Base-by-base conservation (phyloP, 2,113 vertebrate genomes). In the Macaca nemestrina region DNA sequence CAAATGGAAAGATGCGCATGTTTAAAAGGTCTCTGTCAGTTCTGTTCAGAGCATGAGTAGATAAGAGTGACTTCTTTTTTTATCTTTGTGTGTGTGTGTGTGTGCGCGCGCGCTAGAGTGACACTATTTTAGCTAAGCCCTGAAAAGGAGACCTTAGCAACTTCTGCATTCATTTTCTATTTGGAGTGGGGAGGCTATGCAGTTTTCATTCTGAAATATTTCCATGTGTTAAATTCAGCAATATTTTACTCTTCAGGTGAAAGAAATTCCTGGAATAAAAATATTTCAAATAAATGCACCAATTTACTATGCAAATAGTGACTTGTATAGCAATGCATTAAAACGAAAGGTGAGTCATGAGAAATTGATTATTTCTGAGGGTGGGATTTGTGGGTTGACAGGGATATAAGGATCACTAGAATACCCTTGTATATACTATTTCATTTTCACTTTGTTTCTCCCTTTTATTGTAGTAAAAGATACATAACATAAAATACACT, bases 231-330 rank as follows among this genome's bases (percentile, higher is more conserved):
- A 91, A 97, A 85, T 68, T 92, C 48, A 68, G 30, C 88, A 38
- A 90, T 68, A 48, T 95, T 93, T 97, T 96, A 23, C n/a, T 96
- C 87, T 78, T 94, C 73, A 99, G 99, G 98, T 99, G 87, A 99
- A 98, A 97, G 99, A 99, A 98, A 98, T 98, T 92, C 98, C 99
- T 85, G 99, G 99, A 97, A 99, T 99, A 97, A 99, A 99, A 99
- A 99, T 99, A 99, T 99, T 99, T 98, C 99, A 99, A 97, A 99
- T 99, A 97, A 99, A 99, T 98, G 97, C 99, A 8, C 99, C 99
- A 1, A 99, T 99, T 98, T 99, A 99, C 99, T 99, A 99, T 98
- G 99, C 99, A 72, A 99, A 99, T 98, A 99, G 99, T 23, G 99
- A 99, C 64, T 98, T 99, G 22, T 99, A 99, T 78, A 98, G 99